phyloP scores from a whole-genome alignment of 30 jellyfish, hydroid and myxozoan genomes.

The Cassiopea andromeda region DNA sequence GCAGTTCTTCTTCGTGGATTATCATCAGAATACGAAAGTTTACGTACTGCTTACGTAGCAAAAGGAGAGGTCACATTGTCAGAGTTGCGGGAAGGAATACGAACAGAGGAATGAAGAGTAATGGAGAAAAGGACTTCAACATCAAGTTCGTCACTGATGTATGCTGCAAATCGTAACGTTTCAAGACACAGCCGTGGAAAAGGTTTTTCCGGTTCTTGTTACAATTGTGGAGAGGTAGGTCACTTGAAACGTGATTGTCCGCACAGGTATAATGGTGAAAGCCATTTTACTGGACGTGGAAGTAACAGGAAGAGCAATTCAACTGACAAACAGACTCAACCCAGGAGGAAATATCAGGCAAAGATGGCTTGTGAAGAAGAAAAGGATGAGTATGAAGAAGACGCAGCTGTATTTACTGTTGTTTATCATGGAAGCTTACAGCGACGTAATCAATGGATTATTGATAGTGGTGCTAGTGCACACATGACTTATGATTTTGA shows the following conservation, averaged over 20 bases:
- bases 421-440: neutral
- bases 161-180: neutral
- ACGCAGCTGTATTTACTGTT: neutral
- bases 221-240: conserved; percentile 17
- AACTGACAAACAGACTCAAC: neutral
- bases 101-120: neutral
- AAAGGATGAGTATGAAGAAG: neutral
- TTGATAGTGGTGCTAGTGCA: conserved; percentile 62
- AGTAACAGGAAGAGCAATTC: neutral
- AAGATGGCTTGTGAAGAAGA: neutral
- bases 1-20: neutral
- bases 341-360: neutral
- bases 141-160: neutral
- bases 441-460: conserved; percentile 24
- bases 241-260: conserved; percentile 12
- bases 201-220: neutral
- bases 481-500: conserved; percentile 53
- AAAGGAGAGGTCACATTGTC: neutral
- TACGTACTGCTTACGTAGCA: neutral
- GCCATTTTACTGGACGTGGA: neutral
- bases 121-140: neutral
- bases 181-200: neutral
- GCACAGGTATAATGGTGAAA: neutral
- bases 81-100: neutral
- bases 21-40: neutral